phyloP scores from a whole-genome alignment of 2,113 vertebrate genomes.

The Passer domesticus region DNA sequence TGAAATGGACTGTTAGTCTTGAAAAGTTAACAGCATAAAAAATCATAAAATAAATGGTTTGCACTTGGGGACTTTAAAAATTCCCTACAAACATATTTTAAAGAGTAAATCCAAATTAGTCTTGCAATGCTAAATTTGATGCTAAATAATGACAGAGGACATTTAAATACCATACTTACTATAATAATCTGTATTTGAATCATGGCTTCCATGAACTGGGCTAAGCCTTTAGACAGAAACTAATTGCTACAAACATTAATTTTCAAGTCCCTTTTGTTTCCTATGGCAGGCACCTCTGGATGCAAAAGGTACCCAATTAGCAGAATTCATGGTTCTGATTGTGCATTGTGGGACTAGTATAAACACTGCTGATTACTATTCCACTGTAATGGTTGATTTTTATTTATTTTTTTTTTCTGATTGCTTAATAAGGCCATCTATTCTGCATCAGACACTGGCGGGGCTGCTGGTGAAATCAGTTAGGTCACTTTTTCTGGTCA shows the following conservation, averaged over 20 bases:
- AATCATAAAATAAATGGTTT: conserved; percentile 58
- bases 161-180: conserved; percentile 76
- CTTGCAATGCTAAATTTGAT: conserved; percentile 70
- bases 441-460: conserved; percentile 77
- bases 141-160: conserved; percentile 72
- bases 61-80: conserved; percentile 59
- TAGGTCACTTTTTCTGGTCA: conserved; percentile 82
- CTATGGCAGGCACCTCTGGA: conserved; percentile 78
- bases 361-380: conserved; percentile 83
- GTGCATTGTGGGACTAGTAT: conserved; percentile 82
- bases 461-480: conserved; percentile 79
- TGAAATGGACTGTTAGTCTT: conserved; percentile 58
- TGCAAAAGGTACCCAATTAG: conserved; percentile 84
- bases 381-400: conserved; percentile 77
- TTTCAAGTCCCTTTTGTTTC: conserved; percentile 82
- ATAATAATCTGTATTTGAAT: conserved; percentile 78
- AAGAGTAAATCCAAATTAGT: conserved; percentile 64
- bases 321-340: conserved; percentile 86
- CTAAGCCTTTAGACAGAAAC: conserved; percentile 79
- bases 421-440: conserved; percentile 83
- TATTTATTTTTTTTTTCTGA: conserved; percentile 74
- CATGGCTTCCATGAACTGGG: conserved; percentile 74
- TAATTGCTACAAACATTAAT: conserved; percentile 85
- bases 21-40: conserved; percentile 38
- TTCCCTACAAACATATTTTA: conserved; percentile 68